phyloP scores from a whole-genome alignment of 2,797 vertebrate species.

The Hydrophis major region DNA sequence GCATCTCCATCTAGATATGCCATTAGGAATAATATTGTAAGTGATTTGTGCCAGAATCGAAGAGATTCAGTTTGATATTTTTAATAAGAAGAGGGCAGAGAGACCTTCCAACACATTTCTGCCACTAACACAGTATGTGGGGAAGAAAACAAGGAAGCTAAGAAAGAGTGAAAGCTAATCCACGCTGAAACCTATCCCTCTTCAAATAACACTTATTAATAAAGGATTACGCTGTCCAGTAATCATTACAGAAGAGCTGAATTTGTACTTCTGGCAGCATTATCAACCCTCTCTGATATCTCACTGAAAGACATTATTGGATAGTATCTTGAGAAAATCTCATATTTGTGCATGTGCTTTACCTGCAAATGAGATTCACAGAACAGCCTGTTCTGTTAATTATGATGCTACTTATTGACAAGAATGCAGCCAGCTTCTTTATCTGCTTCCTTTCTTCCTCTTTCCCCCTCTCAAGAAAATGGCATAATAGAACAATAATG shows the following conservation, averaged over 20 bases:
- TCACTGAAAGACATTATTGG: neutral
- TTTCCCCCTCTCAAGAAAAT: neutral
- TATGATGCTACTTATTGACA: neutral
- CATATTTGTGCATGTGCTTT: neutral
- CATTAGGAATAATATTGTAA: constrained; percentile 4
- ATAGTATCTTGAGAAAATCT: neutral
- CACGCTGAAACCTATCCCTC: neutral
- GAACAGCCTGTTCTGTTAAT: neutral
- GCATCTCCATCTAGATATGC: neutral
- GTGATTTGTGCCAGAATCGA: neutral
- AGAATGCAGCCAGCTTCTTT: neutral
- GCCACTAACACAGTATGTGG: neutral
- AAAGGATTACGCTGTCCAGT: neutral
- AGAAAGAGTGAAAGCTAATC: constrained; percentile 7
- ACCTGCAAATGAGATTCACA: neutral
- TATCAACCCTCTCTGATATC: neutral
- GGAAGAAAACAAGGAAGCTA: constrained; percentile 6
- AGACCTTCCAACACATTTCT: neutral
- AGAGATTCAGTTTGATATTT: neutral
- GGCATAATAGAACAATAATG: neutral
- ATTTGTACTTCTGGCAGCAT: neutral
- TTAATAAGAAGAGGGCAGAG: neutral
- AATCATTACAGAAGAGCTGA: neutral
- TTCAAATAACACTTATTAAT: neutral
- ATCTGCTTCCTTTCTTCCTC: neutral